Evolutionary conservation across 2,888 invertebrate species (phyloP).

Genomic region (Dendrolimus houi): DNA sequence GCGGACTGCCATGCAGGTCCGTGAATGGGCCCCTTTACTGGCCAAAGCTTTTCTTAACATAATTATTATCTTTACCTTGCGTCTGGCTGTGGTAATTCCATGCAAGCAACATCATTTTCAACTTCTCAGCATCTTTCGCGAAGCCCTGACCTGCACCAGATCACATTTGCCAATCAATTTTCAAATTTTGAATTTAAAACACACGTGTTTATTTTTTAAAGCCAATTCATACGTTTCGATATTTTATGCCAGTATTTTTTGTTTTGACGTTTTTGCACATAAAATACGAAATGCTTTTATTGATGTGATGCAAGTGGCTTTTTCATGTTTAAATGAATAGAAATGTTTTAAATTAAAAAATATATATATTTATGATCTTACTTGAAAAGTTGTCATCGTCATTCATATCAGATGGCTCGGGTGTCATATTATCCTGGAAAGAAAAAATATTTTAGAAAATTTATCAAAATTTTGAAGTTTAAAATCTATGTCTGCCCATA

Average conservation of each 20-base stretch:
- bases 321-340: background rate
- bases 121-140: constrained; percentile 91
- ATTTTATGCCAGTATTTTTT: constrained; percentile 32
- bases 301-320: constrained; percentile 75
- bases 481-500: no score
- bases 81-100: constrained; percentile 91
- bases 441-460: constrained; percentile 26
- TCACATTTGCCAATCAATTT: constrained; percentile 67
- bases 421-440: constrained; percentile 84
- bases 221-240: constrained; percentile 41
- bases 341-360: background rate
- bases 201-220: constrained; percentile 16
- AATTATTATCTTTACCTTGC: constrained; percentile 69
- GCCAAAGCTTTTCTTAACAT: background rate
- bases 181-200: constrained; percentile 42
- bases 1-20: no score
- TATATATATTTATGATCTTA: constrained; percentile 52
- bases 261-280: constrained; percentile 22
- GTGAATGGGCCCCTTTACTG: background rate
- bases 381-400: constrained; percentile 84
- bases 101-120: constrained; percentile 91
- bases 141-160: constrained; percentile 74
- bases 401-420: constrained; percentile 81
- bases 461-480: no score
- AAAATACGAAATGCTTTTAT: constrained; percentile 43